Evolutionary conservation across 2,888 invertebrate species (phyloP).

Genomic region (Orthosia cruda): DNA sequence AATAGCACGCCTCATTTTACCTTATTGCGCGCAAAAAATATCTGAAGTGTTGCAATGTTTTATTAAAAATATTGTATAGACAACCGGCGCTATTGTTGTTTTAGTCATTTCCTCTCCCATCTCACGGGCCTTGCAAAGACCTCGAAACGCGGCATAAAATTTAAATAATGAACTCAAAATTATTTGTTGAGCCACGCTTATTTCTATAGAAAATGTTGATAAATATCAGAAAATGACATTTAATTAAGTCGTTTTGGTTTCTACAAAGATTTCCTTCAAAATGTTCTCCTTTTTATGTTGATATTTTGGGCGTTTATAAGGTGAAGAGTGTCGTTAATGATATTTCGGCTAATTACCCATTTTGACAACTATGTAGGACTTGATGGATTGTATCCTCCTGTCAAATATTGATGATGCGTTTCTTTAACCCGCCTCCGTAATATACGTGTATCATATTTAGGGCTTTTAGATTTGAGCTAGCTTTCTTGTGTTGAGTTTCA

Average conservation of each 20-base stretch:
- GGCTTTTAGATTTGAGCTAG: too few species aligned
- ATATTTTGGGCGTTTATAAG: slow-evolving; percentile 14
- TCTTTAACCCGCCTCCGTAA: too few species aligned
- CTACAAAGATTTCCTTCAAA: slow-evolving; percentile 9
- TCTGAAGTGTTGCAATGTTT: slow-evolving; percentile 35
- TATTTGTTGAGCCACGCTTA: slow-evolving; percentile 53
- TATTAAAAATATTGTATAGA: slow-evolving; percentile 49
- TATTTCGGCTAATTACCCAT: slow-evolving; percentile 1
- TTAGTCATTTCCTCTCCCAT: slow-evolving; percentile 49
- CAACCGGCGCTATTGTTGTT: slow-evolving; percentile 55
- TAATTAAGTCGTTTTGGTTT: slow-evolving; percentile 45
- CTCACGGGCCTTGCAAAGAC: slow-evolving; percentile 41
- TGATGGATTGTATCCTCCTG: too few species aligned
- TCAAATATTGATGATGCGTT: too few species aligned
- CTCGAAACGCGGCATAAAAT: slow-evolving; percentile 55
- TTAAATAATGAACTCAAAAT: slow-evolving; percentile 67
- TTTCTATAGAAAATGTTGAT: slow-evolving; percentile 54
- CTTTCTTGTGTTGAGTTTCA: too few species aligned
- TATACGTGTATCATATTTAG: too few species aligned
- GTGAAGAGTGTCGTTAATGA: slow-evolving; percentile 10
- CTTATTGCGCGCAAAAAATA: slow-evolving; percentile 22
- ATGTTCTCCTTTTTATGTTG: slow-evolving; percentile 8
- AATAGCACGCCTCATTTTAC: slow-evolving; percentile 25
- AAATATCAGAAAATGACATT: slow-evolving; percentile 54
- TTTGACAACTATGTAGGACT: slow-evolving; percentile 1